A percentile compares a stretch with the other conserved stretches of the same genome.
Evolutionary conservation across 2,113 vertebrate genomes (phyloP).

Genomic region (Coptodon rendalli): DNA sequence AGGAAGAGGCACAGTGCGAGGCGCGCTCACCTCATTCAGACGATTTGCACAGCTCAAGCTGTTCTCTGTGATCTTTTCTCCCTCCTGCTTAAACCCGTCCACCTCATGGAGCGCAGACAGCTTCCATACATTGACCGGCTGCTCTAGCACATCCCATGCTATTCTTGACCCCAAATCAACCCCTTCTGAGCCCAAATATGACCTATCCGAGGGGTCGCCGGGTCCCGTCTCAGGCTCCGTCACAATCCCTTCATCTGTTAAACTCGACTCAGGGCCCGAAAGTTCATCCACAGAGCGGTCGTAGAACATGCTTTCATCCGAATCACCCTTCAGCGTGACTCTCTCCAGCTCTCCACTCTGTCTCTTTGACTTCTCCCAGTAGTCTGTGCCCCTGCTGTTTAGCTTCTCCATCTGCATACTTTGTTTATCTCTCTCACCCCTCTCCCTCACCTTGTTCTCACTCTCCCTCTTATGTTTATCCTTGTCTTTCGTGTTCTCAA

Average conservation of each 20-base stretch:
- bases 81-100: constrained; percentile 12
- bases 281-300: constrained; percentile 84
- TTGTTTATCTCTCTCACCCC: constrained; percentile 51
- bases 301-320: constrained; percentile 66
- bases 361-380: constrained; percentile 39
- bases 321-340: constrained; percentile 59
- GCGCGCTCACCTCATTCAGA: constrained; percentile 9
- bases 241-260: constrained; percentile 95
- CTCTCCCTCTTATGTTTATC: constrained; percentile 59
- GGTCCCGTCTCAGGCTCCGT: constrained; percentile 81
- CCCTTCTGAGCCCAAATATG: constrained; percentile 52
- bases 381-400: constrained; percentile 48
- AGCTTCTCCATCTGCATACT: constrained; percentile 47
- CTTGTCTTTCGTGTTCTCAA: constrained; percentile 31
- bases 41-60: constrained; percentile 9
- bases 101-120: constrained; percentile 62
- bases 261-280: constrained; percentile 86
- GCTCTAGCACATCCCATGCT: constrained; percentile 65
- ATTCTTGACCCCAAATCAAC: constrained; percentile 48
- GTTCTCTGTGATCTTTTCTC: constrained; percentile 30
- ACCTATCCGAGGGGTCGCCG: constrained; percentile 21
- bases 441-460: constrained; percentile 49
- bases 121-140: constrained; percentile 75
- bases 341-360: constrained; percentile 45
- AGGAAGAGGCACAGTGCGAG: constrained; percentile 4